A percentile compares a stretch with the other conserved stretches of the same genome.
These are phyloP conservation scores for Amiota communis DNA, from an alignment of 2,888 invertebrate species.

Conservation along the genomic window DNA sequence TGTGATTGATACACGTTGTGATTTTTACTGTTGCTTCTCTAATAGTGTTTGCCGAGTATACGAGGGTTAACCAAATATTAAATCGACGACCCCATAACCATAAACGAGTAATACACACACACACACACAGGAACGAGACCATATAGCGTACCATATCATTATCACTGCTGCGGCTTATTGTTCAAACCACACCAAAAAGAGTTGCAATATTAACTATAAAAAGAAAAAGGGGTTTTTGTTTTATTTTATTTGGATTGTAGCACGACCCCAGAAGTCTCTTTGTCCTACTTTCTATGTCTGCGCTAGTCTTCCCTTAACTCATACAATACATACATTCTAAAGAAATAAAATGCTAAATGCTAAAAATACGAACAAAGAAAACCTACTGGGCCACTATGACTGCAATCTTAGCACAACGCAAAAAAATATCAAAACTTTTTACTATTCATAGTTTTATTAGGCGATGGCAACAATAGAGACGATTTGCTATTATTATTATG, in stretches of 20 bases:
- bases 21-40: not conserved
- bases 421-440: not conserved
- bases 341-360: not conserved
- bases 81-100: slow-evolving; percentile 2
- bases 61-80: not conserved
- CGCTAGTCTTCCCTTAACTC: no score
- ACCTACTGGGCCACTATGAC: no score
- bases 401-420: not conserved
- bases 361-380: not conserved
- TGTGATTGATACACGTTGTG: slow-evolving; percentile 5
- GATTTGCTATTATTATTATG: not conserved
- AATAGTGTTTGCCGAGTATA: not conserved
- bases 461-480: not conserved
- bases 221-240: not conserved
- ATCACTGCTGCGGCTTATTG: slow-evolving; percentile 68
- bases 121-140: not conserved
- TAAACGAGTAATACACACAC: no score
- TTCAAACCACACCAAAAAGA: slow-evolving; percentile 50
- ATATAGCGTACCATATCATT: slow-evolving; percentile 62
- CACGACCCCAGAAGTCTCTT: no score
- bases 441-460: not conserved
- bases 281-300: no score
- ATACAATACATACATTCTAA: not conserved
- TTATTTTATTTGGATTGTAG: not conserved
- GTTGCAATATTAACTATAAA: not conserved